Conservation (phyloP, 2,113 vertebrate genomes). For the Malaclemys terrapin region DNA sequence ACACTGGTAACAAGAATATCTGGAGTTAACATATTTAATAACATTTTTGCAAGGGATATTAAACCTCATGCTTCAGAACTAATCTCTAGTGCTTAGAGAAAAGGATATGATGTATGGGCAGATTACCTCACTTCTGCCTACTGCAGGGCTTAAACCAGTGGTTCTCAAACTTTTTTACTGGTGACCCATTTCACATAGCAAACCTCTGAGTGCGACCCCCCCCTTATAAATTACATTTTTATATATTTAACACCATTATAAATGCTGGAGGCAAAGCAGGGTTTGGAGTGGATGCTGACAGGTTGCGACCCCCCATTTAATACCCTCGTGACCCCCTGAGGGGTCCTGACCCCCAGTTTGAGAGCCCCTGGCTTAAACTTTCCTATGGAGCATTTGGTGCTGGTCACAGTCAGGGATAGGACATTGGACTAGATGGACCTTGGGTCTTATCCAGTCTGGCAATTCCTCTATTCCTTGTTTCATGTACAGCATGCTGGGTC, state of each 20-base stretch:
- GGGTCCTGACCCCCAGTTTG: too few relatives aligned
- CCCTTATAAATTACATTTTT: too few relatives aligned
- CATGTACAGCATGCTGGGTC: neutral
- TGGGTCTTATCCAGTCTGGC: neutral
- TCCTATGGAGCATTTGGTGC: neutral
- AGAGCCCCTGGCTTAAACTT: neutral
- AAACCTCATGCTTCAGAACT: neutral
- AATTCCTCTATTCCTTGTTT: neutral
- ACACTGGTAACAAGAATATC: neutral
- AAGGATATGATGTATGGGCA: neutral
- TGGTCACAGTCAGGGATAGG: neutral
- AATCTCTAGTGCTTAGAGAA: neutral
- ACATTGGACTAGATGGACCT: neutral
- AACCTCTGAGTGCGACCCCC: too few relatives aligned
- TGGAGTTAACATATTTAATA: neutral
- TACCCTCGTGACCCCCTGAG: too few relatives aligned
- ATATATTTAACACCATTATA: too few relatives aligned
- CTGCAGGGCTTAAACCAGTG: neutral
- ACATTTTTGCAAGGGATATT: neutral
- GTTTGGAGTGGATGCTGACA: too few relatives aligned
- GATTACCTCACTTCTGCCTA: neutral
- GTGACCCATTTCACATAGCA: too few relatives aligned
- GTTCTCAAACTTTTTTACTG: too few relatives aligned
- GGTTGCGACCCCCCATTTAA: too few relatives aligned
- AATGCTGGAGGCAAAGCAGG: too few relatives aligned